phyloP scores from a whole-genome alignment of 2,888 invertebrate species.

The Agrochola lychnidis region DNA sequence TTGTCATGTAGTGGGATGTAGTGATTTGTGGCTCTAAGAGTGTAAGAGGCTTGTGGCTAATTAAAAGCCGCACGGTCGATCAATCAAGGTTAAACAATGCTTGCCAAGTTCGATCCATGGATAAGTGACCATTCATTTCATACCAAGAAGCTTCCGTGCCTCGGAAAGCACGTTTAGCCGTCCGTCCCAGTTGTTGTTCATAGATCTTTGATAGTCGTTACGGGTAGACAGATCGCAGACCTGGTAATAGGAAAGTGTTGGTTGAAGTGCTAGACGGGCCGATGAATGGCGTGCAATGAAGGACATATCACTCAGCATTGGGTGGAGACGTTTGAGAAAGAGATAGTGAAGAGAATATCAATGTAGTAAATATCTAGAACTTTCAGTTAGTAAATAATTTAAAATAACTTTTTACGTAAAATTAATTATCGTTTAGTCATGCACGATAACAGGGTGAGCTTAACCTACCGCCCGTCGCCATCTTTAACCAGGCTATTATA shows the following conservation, averaged over 20 bases:
- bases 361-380: neutral
- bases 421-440: neutral
- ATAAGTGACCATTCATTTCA: neutral
- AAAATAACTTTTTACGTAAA: neutral
- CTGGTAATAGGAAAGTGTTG: neutral
- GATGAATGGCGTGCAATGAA: neutral
- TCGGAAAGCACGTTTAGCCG: neutral
- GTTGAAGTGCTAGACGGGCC: neutral
- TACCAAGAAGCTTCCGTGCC: neutral
- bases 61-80: neutral
- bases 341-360: neutral
- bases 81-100: neutral
- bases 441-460: neutral
- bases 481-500: no score
- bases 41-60: neutral
- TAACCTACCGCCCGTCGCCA: neutral
- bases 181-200: neutral
- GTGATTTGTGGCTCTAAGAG: conserved; percentile 7
- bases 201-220: neutral
- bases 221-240: neutral
- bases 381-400: neutral
- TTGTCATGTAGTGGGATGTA: neutral
- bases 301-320: neutral
- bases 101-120: no score
- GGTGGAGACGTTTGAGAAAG: neutral